phyloP scores from a whole-genome alignment of 2,797 vertebrate genomes.

The Eulemur coronatus region DNA sequence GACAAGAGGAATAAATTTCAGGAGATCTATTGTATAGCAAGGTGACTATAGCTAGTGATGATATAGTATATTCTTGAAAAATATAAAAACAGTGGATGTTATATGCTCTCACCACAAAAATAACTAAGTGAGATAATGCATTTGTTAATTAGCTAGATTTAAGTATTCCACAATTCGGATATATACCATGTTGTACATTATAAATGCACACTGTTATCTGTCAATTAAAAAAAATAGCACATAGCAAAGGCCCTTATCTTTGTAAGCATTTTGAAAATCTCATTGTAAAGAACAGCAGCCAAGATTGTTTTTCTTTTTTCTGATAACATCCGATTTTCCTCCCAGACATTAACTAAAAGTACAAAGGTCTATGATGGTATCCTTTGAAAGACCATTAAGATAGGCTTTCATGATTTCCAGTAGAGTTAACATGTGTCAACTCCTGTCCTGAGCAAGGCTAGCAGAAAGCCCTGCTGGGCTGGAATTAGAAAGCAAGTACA shows the following conservation, averaged over 20 bases:
- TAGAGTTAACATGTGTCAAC: slow-evolving; percentile 19
- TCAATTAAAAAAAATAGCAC: background rate
- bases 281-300: background rate
- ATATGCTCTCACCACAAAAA: background rate
- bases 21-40: background rate
- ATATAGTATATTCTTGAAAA: background rate
- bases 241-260: background rate
- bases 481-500: background rate
- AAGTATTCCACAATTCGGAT: background rate
- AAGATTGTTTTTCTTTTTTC: background rate
- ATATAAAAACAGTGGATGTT: background rate
- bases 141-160: background rate
- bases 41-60: background rate
- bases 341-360: background rate
- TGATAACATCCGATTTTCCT: slow-evolving; percentile 5
- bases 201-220: background rate
- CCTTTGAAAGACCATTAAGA: background rate
- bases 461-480: background rate
- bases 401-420: background rate
- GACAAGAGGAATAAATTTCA: background rate
- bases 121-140: background rate
- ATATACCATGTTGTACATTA: background rate
- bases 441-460: background rate
- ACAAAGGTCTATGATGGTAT: background rate
- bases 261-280: background rate